Evolutionary conservation across 2,797 vertebrate species (phyloP).

Genomic region (Momotus momota): DNA sequence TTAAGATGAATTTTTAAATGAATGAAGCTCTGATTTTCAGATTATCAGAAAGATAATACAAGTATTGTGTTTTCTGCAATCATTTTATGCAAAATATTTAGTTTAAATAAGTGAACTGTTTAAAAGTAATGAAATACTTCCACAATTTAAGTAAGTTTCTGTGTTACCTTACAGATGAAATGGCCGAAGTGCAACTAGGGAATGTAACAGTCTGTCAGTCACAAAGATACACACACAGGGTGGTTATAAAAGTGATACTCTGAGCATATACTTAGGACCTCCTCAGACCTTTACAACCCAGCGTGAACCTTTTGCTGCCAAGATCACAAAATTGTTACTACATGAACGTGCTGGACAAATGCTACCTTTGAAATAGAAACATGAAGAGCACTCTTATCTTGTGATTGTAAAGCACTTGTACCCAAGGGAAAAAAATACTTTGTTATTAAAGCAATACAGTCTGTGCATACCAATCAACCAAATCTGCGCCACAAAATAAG

Average conservation of each 20-base stretch:
- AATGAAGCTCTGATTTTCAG: not conserved
- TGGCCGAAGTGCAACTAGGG: not conserved
- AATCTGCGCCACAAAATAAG: not conserved
- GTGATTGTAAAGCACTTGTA: not conserved
- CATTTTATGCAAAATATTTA: not conserved
- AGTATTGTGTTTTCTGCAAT: not conserved
- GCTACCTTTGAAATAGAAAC: not conserved
- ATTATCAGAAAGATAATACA: not conserved
- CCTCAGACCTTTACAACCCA: not conserved
- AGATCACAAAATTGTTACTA: not conserved
- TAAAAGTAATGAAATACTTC: not conserved
- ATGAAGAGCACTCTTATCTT: not conserved
- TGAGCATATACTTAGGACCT: not conserved
- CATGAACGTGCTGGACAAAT: not conserved
- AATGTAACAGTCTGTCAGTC: not conserved
- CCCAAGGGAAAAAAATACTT: not conserved
- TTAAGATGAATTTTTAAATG: not conserved
- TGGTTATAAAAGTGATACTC: not conserved
- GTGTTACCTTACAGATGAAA: not conserved
- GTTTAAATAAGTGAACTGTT: not conserved
- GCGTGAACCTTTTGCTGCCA: not conserved
- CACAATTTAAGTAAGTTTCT: not conserved
- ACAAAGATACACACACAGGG: not conserved
- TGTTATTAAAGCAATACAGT: not conserved
- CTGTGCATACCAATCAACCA: not conserved